phyloP scores from a whole-genome alignment of 2,888 invertebrate genomes.

The Xanthia togata region DNA sequence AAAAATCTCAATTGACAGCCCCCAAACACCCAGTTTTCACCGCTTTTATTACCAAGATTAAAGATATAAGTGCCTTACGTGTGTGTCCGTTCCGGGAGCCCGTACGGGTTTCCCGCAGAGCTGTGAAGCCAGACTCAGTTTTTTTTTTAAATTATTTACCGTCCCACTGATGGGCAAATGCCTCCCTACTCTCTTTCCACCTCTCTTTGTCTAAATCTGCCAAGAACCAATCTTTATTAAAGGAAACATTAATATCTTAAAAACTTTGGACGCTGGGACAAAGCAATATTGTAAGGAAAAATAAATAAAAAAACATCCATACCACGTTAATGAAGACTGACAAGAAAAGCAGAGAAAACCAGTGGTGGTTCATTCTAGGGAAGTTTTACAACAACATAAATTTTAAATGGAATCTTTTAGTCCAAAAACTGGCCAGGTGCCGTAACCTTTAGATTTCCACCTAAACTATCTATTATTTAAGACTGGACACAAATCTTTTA shows the following conservation, averaged over 20 bases:
- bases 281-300: not conserved
- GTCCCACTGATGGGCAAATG: too few relatives aligned
- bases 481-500: not conserved
- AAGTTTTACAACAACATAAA: not conserved
- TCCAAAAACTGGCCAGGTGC: not conserved
- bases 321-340: slow-evolving; percentile 9
- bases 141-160: too few relatives aligned
- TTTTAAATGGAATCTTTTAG: not conserved
- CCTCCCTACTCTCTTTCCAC: too few relatives aligned
- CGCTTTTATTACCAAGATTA: not conserved
- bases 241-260: too few relatives aligned
- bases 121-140: too few relatives aligned
- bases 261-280: not conserved
- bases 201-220: too few relatives aligned
- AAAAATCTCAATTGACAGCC: not conserved
- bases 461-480: slow-evolving; percentile 15
- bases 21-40: not conserved
- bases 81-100: too few relatives aligned
- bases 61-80: too few relatives aligned
- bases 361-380: not conserved
- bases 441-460: slow-evolving; percentile 11
- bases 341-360: not conserved
- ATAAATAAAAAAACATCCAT: not conserved
- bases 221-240: too few relatives aligned
- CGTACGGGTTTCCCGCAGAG: too few relatives aligned